phyloP scores from a whole-genome alignment of 2,888 invertebrate genomes.

The Drosophila basisetae region DNA sequence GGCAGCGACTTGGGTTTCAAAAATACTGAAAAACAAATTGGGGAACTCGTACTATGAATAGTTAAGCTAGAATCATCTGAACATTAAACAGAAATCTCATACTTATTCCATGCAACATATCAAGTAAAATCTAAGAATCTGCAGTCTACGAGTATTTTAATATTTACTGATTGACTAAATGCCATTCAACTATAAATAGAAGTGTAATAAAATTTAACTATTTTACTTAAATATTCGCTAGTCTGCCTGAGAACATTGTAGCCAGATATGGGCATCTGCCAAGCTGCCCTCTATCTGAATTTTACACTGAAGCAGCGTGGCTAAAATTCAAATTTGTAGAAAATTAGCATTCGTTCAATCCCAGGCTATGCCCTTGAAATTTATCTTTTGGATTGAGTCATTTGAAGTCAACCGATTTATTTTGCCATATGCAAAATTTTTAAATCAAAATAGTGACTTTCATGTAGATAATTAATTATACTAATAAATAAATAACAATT shows the following conservation, averaged over 20 bases:
- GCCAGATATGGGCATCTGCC: background rate
- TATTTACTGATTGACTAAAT: background rate
- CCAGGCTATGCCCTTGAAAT: background rate
- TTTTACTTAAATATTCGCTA: background rate
- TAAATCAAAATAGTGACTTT: background rate
- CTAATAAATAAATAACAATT: background rate
- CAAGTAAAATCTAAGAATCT: background rate
- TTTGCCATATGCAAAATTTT: background rate
- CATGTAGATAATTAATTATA: no score
- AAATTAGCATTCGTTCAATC: background rate
- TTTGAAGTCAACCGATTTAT: background rate
- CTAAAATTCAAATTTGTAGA: background rate
- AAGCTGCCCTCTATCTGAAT: background rate
- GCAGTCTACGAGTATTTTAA: background rate
- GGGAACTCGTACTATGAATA: background rate
- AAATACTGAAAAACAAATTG: slow-evolving; percentile 31
- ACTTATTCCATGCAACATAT: background rate
- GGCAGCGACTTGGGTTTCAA: slow-evolving; percentile 40
- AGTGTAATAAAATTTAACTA: fast-evolving
- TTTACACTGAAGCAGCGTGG: background rate
- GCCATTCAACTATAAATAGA: background rate
- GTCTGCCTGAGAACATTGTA: background rate
- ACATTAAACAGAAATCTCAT: background rate
- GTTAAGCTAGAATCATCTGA: background rate
- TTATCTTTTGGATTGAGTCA: background rate